Evolutionary conservation across 1,140 invertebrate genomes (phyloP).

Genomic region (Drosophila bocqueti): DNA sequence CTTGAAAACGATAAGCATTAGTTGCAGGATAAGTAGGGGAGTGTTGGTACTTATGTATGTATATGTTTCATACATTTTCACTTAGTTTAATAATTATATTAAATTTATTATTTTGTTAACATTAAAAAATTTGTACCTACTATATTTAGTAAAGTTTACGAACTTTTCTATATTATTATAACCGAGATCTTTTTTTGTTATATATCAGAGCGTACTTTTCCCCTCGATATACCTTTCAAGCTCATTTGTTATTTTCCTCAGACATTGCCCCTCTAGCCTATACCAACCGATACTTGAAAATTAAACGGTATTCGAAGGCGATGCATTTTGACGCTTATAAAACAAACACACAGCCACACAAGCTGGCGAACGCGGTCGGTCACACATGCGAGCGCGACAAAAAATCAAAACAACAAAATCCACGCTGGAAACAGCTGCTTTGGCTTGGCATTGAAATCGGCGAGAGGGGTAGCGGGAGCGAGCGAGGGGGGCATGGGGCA

Average conservation of each 20-base stretch:
- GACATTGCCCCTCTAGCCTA: background rate
- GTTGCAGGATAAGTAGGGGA: conserved; percentile 6
- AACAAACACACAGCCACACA: conserved; percentile 27
- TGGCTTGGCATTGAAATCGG: conserved; percentile 76
- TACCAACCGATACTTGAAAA: background rate
- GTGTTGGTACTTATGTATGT: background rate
- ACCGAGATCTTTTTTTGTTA: background rate
- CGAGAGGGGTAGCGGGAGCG: background rate
- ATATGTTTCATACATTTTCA: no score
- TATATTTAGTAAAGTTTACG: background rate
- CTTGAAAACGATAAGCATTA: conserved; percentile 3
- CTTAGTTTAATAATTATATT: no score
- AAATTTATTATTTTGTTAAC: no score
- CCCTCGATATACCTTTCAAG: background rate
- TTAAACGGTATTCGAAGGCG: conserved; percentile 19
- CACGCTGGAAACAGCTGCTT: conserved; percentile 69
- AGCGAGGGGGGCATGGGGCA: background rate
- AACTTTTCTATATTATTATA: background rate
- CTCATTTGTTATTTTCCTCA: background rate
- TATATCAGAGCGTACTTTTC: no score
- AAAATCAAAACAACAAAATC: conserved; percentile 44
- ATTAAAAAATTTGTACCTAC: no score
- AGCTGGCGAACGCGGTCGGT: conserved; percentile 9
- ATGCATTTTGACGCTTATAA: conserved; percentile 33
- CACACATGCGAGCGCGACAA: conserved; percentile 37